Evolutionary conservation across 2,113 vertebrate species (phyloP), one percentile per base, ranked within the genome.

Genomic region (Azemiops feae): DNA sequence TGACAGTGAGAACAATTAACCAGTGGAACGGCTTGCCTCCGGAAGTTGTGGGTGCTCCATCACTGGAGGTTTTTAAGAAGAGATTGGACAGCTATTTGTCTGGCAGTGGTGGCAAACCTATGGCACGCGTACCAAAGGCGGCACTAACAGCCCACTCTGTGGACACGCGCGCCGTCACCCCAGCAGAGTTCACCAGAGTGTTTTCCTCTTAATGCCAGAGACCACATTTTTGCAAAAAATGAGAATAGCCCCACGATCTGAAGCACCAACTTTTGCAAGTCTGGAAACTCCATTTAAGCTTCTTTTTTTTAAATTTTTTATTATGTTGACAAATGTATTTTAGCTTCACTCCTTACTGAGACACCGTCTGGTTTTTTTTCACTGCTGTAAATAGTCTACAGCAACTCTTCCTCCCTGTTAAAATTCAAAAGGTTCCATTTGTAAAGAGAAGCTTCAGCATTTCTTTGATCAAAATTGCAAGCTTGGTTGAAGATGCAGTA

Each of bases 131-230:
- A 7, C 47, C 47, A 50, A 7, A 50, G 47, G 47, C 7, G 8
- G 47, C 47, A 50, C 47, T 50, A 9, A 50, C 1, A 50, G 47
- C 47, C 8, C 47, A 8, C 47, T 50, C 47, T 50, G 47, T 50
- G 47, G 47, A 7, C 8, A 50, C 47, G 8, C 8, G 8, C 47
- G 1, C 47, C 47, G 0, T 50, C 47, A 50, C 47, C 47, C 47
- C 3, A 54, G 53, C 4, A 55, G 54, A 55, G 54, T 55, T 55
- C 16, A 55, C 54, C 54, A 55, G 18, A 50, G 47, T 92, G 94
- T 97, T 96, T 97, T 96, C 95, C 97, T 94, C 96, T 97, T 97
- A 97, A 96, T 95, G 96, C 92, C 91, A 96, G 94, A 93, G 96
- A 93, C 18, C 27, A 0, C 94, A 52, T 23, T 85, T 95, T 96